Evolutionary conservation across 2,113 vertebrate species (phyloP).

Genomic region (Psilopsiagon aymara): DNA sequence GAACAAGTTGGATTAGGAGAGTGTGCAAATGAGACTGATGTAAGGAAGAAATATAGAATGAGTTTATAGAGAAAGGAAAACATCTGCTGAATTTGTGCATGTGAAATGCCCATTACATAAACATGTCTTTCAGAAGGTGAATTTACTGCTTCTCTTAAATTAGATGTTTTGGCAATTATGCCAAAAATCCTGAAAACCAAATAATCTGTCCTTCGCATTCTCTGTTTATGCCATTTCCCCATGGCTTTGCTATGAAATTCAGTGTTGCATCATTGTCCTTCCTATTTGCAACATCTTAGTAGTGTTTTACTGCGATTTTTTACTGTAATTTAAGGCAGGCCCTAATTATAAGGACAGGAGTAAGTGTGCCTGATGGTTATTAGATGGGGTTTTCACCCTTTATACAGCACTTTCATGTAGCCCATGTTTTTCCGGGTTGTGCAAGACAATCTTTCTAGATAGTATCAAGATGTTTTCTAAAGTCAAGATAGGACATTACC

Average conservation of each 20-base stretch:
- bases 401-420: background rate
- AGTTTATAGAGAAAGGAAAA: background rate
- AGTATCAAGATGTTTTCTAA: background rate
- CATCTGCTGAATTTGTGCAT: background rate
- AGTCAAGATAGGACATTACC: background rate
- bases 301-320: background rate
- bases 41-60: background rate
- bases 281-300: background rate
- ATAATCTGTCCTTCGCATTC: background rate
- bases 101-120: background rate
- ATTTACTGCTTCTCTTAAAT: background rate
- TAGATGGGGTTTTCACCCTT: background rate
- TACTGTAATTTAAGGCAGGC: background rate
- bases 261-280: background rate
- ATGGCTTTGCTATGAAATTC: background rate
- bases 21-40: background rate
- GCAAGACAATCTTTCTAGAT: background rate
- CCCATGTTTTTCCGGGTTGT: background rate
- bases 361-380: background rate
- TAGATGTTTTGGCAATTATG: background rate
- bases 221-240: accelerated
- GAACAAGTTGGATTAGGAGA: background rate
- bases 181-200: background rate
- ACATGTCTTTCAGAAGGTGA: background rate
- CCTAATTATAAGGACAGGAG: background rate